A percentile compares a stretch with the other conserved stretches of the same genome.
These are phyloP conservation scores for Amazona guildingii DNA, from an alignment of 2,113 vertebrate species.

Conservation along the genomic window DNA sequence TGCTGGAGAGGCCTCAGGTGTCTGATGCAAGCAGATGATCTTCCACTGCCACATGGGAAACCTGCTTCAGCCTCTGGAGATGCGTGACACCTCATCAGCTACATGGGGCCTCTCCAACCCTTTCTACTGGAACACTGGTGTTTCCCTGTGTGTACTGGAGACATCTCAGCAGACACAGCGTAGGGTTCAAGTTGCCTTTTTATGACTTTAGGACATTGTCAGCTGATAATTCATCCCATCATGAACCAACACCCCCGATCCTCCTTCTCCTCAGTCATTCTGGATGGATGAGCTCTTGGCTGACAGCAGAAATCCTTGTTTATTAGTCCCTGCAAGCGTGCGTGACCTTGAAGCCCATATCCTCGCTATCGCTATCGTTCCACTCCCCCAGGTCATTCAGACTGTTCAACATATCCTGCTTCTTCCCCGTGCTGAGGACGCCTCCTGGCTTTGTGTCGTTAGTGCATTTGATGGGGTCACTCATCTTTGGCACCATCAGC, in stretches of 20 bases:
- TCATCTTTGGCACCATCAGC: not conserved
- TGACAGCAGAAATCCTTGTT: not conserved
- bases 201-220: not conserved
- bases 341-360: not conserved
- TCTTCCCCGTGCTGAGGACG: not conserved
- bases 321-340: not conserved
- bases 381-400: not conserved
- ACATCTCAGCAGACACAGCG: not conserved
- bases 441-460: not conserved
- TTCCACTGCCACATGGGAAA: not conserved
- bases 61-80: not conserved
- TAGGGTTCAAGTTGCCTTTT: not conserved
- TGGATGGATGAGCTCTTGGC: not conserved
- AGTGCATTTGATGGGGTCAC: not conserved
- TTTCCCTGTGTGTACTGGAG: not conserved
- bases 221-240: not conserved
- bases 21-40: not conserved
- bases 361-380: fast-evolving
- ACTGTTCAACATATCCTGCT: not conserved
- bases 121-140: fast-evolving
- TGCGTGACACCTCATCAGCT: fast-evolving
- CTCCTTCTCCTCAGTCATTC: not conserved
- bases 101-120: fast-evolving
- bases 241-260: not conserved
- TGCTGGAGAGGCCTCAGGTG: not conserved